phyloP scores from a whole-genome alignment of 2,888 invertebrate species.

The Saturnia japonica region DNA sequence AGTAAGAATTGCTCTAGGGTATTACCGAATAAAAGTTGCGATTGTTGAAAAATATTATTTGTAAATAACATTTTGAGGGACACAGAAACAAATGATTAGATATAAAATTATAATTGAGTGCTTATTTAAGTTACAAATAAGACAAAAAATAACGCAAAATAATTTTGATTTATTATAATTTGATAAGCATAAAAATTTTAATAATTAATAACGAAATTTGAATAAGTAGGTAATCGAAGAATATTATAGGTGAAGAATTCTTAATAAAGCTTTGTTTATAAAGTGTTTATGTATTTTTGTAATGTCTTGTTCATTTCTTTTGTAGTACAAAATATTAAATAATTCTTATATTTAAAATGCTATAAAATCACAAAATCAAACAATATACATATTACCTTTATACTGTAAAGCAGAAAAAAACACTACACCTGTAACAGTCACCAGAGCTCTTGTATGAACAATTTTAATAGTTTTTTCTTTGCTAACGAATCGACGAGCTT shows the following conservation, averaged over 20 bases:
- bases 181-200: no score
- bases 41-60: constrained; percentile 63
- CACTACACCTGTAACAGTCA: constrained; percentile 42
- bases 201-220: no score
- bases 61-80: constrained; percentile 12
- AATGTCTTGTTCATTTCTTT: no score
- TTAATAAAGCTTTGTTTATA: no score
- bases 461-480: constrained; percentile 56
- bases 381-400: constrained; percentile 3
- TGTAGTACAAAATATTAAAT: no score
- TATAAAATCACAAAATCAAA: neutral
- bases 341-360: neutral
- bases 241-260: no score
- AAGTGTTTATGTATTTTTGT: no score
- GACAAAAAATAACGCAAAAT: neutral
- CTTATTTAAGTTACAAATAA: no score
- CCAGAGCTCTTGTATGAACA: constrained; percentile 39
- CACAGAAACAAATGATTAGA: neutral
- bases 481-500: constrained; percentile 60
- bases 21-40: constrained; percentile 76
- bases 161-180: no score
- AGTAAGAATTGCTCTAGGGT: constrained; percentile 77
- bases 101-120: neutral
- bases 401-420: constrained; percentile 36
- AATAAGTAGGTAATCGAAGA: no score